Base-by-base conservation (phyloP, 2,888 invertebrate species). In the Drosophila incognita region DNA sequence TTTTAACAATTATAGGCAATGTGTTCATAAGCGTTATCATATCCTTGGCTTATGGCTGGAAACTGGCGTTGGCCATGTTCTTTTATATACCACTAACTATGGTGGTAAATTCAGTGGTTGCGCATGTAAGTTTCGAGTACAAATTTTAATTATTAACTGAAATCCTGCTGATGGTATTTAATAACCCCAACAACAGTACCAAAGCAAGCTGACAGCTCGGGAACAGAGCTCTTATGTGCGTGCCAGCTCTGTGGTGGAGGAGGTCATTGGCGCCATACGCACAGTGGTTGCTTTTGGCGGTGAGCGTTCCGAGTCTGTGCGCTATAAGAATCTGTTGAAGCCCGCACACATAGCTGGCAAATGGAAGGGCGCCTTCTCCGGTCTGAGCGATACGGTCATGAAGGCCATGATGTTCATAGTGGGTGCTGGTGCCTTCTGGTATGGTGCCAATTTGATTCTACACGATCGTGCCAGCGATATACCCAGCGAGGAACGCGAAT, bases 211-310 rank as follows among this genome's bases (percentile, higher is more conserved):
- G 38, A 95, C 96, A 0, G 94, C 94, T 0, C 93, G 94, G 88
- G 96, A 96, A 87, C 91, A 96, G 79, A 94, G 94, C 69, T 95
- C 95, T 0, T 98, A 98, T 93, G 96, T 96, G 13, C 94, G 95
- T 58, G 97, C 97, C 0, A 96, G 96, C 1, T 94, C 94, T 10
- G 94, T 96, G 0, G 97, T 96, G 1, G 96, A 97, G 84, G 97
- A 97, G 92, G 96, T 96, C 0, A 92, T 97, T 3, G 94, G 95
- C 0, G 94, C 96, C 1, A 95, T 96, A 64, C 94, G 96, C 76
- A 97, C 97, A 0, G 96, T 97, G 0, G 94, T 96, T 21, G 96
- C 97, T 0, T 97, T 97, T 91, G 96, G 96, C 1, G 97, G 97
- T 3, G 96, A 97, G 87, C 92, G 94, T 33, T 95, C 95, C 80